Evolutionary conservation across 2,888 invertebrate genomes (phyloP).

Genomic region (Periphyllus acericola): DNA sequence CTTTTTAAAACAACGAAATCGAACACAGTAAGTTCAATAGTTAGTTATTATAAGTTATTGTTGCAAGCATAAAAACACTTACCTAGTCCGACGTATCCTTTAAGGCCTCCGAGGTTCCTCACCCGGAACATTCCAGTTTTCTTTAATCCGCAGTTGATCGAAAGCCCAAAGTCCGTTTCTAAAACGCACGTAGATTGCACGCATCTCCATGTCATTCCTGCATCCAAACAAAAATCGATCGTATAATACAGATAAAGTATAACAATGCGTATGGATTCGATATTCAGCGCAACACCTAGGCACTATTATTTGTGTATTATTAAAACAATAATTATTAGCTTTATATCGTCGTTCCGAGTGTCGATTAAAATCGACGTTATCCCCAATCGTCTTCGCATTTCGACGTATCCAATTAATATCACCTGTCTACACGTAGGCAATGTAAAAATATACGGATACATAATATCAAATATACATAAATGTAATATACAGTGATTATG

Average conservation of each 20-base stretch:
- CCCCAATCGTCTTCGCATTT: not conserved
- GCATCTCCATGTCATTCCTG: slow-evolving; percentile 70
- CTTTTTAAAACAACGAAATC: no score
- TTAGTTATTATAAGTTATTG: no score
- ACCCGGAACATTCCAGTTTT: slow-evolving; percentile 90
- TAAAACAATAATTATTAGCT: no score
- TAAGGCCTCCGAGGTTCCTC: slow-evolving; percentile 88
- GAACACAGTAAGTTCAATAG: no score
- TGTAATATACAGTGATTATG: not conserved
- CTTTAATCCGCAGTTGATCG: slow-evolving; percentile 91
- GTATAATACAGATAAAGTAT: no score
- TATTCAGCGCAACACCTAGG: no score
- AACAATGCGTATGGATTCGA: no score
- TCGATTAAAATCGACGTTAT: no score
- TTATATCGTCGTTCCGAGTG: no score
- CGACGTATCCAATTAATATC: slow-evolving; percentile 11
- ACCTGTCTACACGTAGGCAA: not conserved
- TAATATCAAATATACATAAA: no score
- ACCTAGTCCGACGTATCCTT: slow-evolving; percentile 91
- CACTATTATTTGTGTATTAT: no score
- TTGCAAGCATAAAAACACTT: slow-evolving; percentile 67
- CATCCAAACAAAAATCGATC: slow-evolving; percentile 60
- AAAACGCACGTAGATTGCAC: slow-evolving; percentile 84
- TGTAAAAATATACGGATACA: slow-evolving; percentile 1
- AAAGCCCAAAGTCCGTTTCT: slow-evolving; percentile 90